These are phyloP conservation scores for Triplophysa yarkandensis DNA, from an alignment of 2,797 vertebrate genomes.

Conservation along the genomic window DNA sequence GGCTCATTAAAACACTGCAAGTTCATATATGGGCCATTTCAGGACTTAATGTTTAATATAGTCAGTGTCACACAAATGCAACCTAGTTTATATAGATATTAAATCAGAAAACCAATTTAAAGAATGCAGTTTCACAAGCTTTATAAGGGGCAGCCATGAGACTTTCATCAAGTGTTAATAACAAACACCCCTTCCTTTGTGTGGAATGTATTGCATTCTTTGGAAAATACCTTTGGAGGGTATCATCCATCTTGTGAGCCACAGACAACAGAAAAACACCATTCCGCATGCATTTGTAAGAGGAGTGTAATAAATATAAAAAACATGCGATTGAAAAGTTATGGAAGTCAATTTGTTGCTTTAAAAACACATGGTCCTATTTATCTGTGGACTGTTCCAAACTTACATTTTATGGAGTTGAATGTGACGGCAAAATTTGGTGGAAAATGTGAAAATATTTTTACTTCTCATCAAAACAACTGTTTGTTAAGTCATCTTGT, in stretches of 20 bases:
- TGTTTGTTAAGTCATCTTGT: background rate
- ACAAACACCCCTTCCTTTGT: constrained; percentile 30
- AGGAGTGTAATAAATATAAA: background rate
- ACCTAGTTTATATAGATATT: background rate
- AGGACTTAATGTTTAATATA: constrained; percentile 8
- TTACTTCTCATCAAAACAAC: background rate
- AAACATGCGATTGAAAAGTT: background rate
- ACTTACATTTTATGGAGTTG: background rate
- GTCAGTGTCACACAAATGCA: constrained; percentile 18
- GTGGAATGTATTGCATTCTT: constrained; percentile 28
- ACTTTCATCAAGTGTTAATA: constrained; percentile 39
- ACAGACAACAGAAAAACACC: constrained; percentile 1
- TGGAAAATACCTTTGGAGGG: constrained; percentile 12
- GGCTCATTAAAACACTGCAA: constrained; percentile 3
- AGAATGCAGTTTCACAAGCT: constrained; percentile 7
- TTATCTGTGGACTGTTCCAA: background rate
- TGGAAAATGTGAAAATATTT: constrained; percentile 4
- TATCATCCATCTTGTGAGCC: background rate
- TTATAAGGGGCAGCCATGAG: constrained; percentile 29
- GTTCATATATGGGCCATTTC: background rate
- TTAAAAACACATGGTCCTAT: background rate
- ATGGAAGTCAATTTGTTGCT: background rate
- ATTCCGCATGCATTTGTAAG: constrained; percentile 7
- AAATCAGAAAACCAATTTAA: constrained; percentile 12
- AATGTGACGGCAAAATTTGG: background rate